Evolutionary conservation across 2,888 invertebrate genomes (phyloP), one percentile per base, ranked within the genome.

Genomic region (Mythimna albipuncta): DNA sequence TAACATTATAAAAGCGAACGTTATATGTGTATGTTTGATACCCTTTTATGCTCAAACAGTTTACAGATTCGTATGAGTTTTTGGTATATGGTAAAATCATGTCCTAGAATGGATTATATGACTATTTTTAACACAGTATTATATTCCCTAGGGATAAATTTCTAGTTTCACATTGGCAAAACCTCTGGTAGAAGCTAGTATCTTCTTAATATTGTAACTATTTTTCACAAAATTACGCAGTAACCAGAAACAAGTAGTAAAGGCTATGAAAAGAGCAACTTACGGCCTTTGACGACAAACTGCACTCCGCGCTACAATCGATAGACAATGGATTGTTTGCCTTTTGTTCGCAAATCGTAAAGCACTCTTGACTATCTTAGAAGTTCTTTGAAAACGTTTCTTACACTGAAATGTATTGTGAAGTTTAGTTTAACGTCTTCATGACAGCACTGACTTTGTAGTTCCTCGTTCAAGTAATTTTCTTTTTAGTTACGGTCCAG

Each of bases 281-380:
- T 92, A 90, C 89, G 88, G 91, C 89, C 92, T 95, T 94, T 94
- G 95, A 95, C 92, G 91, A 94, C 93, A 93, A 94, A 94, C 93
- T 93, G 91, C 94, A 92, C 93, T 93, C 89, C 83, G 77, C 91
- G 92, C 92, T 91, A 92, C 92, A 94, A 92, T 93, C 94, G 91
- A 94, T 94, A 94, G 92, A 94, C 94, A 94, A 94, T 93, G 91
- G 93, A 93, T 92, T 94, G 94, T 94, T 94, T 93, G 91, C 89
- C 92, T 93, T 94, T 94, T 94, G 93, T 94, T 93, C 91, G 88
- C 89, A 93, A 93, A 94, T 93, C 92, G 93, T 92, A 93, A 92
- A 94, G 91, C 90, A 89, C 91, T 91, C 82, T 79, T 79, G 84
- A 89, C 88, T 89, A 89, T 90, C 91, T 92, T 90, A 90, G 85